These are phyloP conservation scores for Gymnobelideus leadbeateri DNA, from an alignment of 2,113 vertebrate species.

Conservation along the genomic window DNA sequence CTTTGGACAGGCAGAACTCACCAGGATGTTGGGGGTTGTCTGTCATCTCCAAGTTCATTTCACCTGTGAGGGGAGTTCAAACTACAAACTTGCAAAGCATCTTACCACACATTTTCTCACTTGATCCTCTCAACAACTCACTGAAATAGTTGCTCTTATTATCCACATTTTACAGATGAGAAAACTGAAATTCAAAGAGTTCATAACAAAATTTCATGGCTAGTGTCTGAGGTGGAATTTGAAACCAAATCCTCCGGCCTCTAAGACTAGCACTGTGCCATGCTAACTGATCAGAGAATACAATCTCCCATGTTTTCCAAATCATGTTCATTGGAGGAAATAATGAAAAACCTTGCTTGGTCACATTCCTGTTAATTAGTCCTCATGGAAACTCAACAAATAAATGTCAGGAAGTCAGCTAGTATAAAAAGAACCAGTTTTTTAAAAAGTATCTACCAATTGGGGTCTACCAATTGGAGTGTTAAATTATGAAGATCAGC, in stretches of 20 bases:
- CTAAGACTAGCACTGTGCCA: neutral
- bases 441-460: neutral
- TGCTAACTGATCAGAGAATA: conserved; percentile 27
- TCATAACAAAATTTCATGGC: neutral
- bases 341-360: conserved; percentile 26
- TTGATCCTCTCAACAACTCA: neutral
- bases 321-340: conserved; percentile 44
- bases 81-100: neutral
- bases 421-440: neutral
- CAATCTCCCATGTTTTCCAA: neutral
- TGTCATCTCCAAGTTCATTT: neutral
- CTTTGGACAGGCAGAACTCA: neutral
- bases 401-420: neutral
- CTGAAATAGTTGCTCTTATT: neutral
- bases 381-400: neutral
- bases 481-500: neutral
- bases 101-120: neutral
- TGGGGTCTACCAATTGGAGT: neutral
- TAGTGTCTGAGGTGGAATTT: neutral
- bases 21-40: neutral
- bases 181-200: neutral
- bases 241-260: neutral
- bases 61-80: neutral
- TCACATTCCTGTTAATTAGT: conserved; percentile 29
- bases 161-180: neutral